These are phyloP conservation scores for Irena cyanogastra DNA, from an alignment of 2,113 vertebrate genomes.

Conservation along the genomic window DNA sequence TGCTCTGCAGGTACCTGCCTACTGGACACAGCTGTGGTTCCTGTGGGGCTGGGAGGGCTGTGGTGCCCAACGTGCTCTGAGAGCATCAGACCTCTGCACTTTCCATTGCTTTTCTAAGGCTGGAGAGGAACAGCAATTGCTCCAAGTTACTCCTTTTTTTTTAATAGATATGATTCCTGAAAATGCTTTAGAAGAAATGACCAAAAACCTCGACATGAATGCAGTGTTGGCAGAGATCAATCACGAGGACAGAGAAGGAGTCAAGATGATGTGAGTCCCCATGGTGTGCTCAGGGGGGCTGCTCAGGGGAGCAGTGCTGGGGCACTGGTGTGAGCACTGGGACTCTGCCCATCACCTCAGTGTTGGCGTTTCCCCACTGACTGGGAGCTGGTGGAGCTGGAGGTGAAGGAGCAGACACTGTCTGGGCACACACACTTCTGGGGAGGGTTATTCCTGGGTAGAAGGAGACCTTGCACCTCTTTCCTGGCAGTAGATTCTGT, in stretches of 20 bases:
- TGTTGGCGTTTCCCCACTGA: background rate
- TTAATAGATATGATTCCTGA: slow-evolving; percentile 93
- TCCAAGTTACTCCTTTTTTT: background rate
- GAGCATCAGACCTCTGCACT: too few species aligned
- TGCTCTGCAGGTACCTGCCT: background rate
- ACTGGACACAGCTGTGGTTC: rapidly evolving
- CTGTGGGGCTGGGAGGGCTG: background rate
- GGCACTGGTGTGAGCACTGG: background rate
- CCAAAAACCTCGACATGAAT: slow-evolving; percentile 95
- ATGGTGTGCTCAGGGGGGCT: background rate
- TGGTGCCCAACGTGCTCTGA: rapidly evolving
- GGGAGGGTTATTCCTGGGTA: background rate
- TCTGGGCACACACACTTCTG: background rate
- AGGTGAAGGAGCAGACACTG: background rate
- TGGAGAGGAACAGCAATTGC: background rate
- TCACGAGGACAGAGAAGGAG: slow-evolving; percentile 75
- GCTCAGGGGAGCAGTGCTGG: background rate
- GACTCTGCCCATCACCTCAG: background rate
- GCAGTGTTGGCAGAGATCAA: slow-evolving; percentile 87
- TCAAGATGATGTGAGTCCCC: slow-evolving; percentile 90
- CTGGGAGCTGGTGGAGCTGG: background rate
- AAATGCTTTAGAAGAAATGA: slow-evolving; percentile 97
- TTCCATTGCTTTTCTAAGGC: background rate
- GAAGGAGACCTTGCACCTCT: background rate
- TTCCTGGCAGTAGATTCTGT: background rate